These are phyloP conservation scores for Drosophila paranaensis DNA, from an alignment of 2,888 invertebrate species.

Conservation along the genomic window DNA sequence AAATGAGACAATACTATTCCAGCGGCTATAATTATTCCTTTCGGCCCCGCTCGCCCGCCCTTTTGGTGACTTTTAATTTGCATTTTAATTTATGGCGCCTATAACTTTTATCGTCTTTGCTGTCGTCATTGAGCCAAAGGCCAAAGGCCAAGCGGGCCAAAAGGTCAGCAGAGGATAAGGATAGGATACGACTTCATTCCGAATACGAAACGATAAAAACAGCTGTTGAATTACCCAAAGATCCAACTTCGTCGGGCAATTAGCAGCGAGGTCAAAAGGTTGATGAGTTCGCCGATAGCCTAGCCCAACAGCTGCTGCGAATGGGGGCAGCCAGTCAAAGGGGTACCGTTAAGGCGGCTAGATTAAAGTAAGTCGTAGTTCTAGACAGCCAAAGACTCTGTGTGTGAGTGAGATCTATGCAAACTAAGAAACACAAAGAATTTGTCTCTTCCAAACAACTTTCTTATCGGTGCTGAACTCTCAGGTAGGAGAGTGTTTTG, in stretches of 20 bases:
- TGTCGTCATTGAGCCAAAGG: slow-evolving; percentile 22
- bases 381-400: not conserved
- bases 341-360: slow-evolving; percentile 7
- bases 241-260: slow-evolving; percentile 31
- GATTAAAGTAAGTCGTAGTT: slow-evolving; percentile 2
- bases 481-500: slow-evolving; percentile 5
- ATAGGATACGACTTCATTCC: not conserved
- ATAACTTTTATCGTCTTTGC: slow-evolving; percentile 71
- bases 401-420: not conserved
- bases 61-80: slow-evolving; percentile 65
- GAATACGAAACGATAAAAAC: slow-evolving; percentile 41
- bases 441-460: not conserved
- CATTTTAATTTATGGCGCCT: slow-evolving; percentile 73
- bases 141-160: slow-evolving; percentile 38
- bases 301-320: slow-evolving; percentile 30
- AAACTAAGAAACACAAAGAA: slow-evolving; percentile 3
- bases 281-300: slow-evolving; percentile 37
- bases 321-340: slow-evolving; percentile 4
- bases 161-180: slow-evolving; percentile 41
- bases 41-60: slow-evolving; percentile 5
- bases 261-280: slow-evolving; percentile 55
- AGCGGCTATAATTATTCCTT: slow-evolving; percentile 59
- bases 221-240: slow-evolving; percentile 49
- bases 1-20: slow-evolving; percentile 23
- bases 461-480: not conserved